Percentiles rank a stretch among this genome's conserved stretches.
phyloP scores from a whole-genome alignment of 2,797 vertebrate genomes.

The Alcedo atthis region DNA sequence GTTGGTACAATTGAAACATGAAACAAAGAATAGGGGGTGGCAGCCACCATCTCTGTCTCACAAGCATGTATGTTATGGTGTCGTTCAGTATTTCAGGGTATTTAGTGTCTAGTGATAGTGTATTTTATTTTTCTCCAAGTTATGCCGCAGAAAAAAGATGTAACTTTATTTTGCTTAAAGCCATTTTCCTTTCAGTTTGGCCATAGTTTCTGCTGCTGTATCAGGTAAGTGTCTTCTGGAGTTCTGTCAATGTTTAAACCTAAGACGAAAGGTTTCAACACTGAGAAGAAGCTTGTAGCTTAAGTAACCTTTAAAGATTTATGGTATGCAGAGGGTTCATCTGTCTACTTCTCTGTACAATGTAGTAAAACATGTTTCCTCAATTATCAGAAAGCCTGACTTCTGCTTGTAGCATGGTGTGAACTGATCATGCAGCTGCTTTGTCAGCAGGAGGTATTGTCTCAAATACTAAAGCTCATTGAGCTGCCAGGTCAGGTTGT shows the following conservation, averaged over 20 bases:
- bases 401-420: neutral
- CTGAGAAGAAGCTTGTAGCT: neutral
- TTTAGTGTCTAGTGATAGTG: neutral
- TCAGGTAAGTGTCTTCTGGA: neutral
- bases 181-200: neutral
- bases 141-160: neutral
- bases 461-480: neutral
- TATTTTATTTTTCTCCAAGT: neutral
- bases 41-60: neutral
- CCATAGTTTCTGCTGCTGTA: neutral
- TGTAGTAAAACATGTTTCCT: neutral
- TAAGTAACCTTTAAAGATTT: neutral
- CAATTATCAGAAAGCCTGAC: neutral
- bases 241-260: neutral
- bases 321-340: neutral
- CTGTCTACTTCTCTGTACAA: neutral
- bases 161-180: neutral
- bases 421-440: neutral
- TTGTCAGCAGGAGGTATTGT: neutral
- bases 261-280: neutral
- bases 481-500: neutral
- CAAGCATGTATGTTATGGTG: neutral
- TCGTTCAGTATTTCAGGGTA: neutral
- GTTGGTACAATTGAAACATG: neutral
- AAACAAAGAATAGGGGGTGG: neutral